Evolutionary conservation across 1,140 invertebrate species (phyloP).

Genomic region (Drosophila pruinosa): DNA sequence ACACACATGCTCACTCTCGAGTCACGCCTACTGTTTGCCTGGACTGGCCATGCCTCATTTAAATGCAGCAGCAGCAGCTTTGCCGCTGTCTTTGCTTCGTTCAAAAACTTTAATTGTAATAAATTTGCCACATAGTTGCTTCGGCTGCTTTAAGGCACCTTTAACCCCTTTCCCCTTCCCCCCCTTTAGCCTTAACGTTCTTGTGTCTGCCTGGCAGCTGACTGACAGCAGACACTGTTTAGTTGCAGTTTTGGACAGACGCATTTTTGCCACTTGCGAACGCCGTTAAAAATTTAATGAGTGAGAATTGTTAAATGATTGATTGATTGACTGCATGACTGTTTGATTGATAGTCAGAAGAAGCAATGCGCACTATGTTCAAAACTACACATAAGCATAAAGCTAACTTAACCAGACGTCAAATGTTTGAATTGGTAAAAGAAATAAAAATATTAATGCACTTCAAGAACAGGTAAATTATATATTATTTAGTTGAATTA

Average conservation of each 20-base stretch:
- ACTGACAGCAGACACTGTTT: constrained; percentile 14
- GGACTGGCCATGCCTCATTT: constrained; percentile 59
- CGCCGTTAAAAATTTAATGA: background rate
- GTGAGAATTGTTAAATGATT: background rate
- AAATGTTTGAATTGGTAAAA: no score
- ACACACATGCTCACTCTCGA: background rate
- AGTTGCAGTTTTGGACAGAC: background rate
- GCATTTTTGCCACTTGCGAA: background rate
- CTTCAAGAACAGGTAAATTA: no score
- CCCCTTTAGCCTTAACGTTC: no score
- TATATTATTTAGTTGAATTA: no score
- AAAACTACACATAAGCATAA: no score
- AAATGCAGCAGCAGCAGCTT: constrained; percentile 52
- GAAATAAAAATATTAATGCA: no score
- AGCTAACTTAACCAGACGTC: no score
- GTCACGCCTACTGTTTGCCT: constrained; percentile 24
- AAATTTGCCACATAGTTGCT: constrained; percentile 65
- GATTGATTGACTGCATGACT: background rate
- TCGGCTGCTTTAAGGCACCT: constrained; percentile 25
- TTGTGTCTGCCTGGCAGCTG: background rate
- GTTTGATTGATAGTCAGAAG: background rate
- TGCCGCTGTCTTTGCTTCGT: background rate
- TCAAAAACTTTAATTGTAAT: constrained; percentile 74
- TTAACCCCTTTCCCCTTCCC: no score
- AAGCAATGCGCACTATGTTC: background rate